Percentiles rank a stretch among this genome's conserved stretches.
Evolutionary conservation across 2,797 vertebrate genomes (phyloP).

Genomic region (Rhynchotus rufescens): DNA sequence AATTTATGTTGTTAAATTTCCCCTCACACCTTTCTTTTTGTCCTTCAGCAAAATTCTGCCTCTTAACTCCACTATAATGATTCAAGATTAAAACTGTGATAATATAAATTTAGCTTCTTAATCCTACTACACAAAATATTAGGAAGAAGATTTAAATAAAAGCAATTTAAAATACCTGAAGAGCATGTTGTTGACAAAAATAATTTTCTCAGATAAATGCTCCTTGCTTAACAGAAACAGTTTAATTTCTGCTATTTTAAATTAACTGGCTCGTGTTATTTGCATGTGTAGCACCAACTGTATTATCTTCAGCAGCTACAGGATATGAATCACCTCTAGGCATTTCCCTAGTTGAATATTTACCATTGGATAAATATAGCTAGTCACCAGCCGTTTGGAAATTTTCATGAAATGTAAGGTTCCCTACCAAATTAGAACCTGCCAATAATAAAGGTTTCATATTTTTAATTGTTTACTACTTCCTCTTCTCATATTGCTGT

Average conservation of each 20-base stretch:
- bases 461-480: constrained; percentile 36
- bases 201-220: neutral
- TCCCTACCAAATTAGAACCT: constrained; percentile 59
- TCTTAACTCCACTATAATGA: neutral
- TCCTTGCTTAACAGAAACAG: constrained; percentile 39
- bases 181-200: constrained; percentile 20
- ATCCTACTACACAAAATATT: neutral
- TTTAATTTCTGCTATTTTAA: constrained; percentile 69
- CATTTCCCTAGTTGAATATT: constrained; percentile 83
- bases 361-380: constrained; percentile 79
- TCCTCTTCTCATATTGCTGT: neutral
- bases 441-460: constrained; percentile 14
- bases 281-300: constrained; percentile 69
- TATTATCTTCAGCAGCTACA: constrained; percentile 80
- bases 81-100: neutral
- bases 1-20: neutral
- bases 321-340: constrained; percentile 83
- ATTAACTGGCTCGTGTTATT: constrained; percentile 64
- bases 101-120: neutral
- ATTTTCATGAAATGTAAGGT: constrained; percentile 53
- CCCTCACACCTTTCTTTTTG: neutral
- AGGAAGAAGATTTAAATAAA: neutral
- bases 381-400: constrained; percentile 66
- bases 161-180: constrained; percentile 5
- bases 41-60: neutral